Conservation (phyloP, 1,140 invertebrate species). For the Vanessa atalanta region DNA sequence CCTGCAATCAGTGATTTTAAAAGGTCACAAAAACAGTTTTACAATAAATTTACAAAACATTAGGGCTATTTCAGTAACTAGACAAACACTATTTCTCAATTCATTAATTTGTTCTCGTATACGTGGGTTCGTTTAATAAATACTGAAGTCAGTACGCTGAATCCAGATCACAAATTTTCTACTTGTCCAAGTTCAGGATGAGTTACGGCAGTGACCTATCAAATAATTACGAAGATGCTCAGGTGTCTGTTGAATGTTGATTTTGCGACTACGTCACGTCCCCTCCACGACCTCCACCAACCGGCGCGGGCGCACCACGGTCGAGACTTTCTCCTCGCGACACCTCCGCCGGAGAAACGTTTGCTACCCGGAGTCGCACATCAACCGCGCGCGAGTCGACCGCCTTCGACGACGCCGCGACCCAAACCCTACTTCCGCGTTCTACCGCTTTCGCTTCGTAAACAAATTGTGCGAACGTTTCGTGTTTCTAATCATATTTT, state of each 20-base stretch:
- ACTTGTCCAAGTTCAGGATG: slow-evolving; percentile 4
- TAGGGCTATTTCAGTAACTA: no score
- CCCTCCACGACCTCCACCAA: slow-evolving; percentile 59
- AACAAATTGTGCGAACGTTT: slow-evolving; percentile 64
- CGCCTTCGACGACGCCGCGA: slow-evolving; percentile 51
- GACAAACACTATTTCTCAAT: no score
- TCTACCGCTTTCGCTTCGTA: slow-evolving; percentile 70
- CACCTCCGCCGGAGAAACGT: slow-evolving; percentile 69
- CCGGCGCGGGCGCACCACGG: slow-evolving; percentile 67
- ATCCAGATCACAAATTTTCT: not conserved
- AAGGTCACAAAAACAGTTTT: no score
- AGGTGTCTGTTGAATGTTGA: slow-evolving; percentile 59
- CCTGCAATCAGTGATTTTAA: no score
- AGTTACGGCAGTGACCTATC: slow-evolving; percentile 11
- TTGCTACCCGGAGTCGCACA: slow-evolving; percentile 59
- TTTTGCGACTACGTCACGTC: slow-evolving; percentile 66
- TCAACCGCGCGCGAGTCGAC: slow-evolving; percentile 65
- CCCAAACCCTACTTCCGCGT: slow-evolving; percentile 61
- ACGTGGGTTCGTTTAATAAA: no score
- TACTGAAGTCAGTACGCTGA: no score
- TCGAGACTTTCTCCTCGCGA: slow-evolving; percentile 79
- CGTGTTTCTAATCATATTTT: slow-evolving; percentile 58
- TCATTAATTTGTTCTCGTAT: no score
- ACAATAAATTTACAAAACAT: no score
- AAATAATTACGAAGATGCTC: slow-evolving; percentile 52